A percentile compares a stretch with the other conserved stretches of the same genome.
These are phyloP conservation scores for Melanostigma gelatinosum DNA, from an alignment of 2,113 vertebrate genomes.

Conservation along the genomic window DNA sequence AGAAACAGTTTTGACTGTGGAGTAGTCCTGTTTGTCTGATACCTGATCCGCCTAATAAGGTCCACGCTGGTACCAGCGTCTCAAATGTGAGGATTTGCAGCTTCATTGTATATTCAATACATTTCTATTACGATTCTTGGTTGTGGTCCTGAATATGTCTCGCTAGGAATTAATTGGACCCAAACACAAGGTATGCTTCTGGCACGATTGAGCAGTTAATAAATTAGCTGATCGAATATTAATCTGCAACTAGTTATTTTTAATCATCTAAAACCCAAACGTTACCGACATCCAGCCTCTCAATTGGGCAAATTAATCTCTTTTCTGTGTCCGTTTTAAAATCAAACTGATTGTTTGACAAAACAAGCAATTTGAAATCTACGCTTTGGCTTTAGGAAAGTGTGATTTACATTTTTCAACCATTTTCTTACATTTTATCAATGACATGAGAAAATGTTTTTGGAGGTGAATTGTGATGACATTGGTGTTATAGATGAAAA, in stretches of 20 bases:
- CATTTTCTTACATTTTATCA: neutral
- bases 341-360: neutral
- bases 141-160: neutral
- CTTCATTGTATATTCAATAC: neutral
- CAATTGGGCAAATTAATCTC: neutral
- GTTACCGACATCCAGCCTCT: neutral
- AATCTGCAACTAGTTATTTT: neutral
- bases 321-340: neutral
- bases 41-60: neutral
- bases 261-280: neutral
- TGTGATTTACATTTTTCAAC: neutral
- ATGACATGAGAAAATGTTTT: neutral
- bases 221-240: neutral
- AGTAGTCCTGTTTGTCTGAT: neutral
- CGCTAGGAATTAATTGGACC: neutral
- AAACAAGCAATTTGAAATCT: neutral
- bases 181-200: neutral
- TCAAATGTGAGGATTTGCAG: neutral
- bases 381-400: neutral
- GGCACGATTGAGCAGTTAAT: neutral
- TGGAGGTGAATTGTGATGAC: neutral
- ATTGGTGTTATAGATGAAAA: neutral
- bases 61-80: neutral
- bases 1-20: neutral
- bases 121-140: neutral